These are phyloP conservation scores for Schizotus pectinicornis DNA, from an alignment of 2,888 invertebrate genomes.

Conservation along the genomic window DNA sequence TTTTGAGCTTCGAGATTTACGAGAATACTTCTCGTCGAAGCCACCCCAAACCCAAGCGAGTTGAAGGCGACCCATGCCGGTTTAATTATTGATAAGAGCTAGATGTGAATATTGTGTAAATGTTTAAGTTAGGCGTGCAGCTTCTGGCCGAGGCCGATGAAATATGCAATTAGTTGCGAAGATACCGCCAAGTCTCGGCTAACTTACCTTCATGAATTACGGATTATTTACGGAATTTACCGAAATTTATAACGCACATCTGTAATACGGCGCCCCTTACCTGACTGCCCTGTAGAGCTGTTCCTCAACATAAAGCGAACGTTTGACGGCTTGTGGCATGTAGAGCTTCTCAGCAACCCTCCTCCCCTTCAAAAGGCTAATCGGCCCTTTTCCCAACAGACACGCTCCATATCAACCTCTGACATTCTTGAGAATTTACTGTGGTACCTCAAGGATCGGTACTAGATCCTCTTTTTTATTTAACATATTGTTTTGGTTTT, in stretches of 20 bases:
- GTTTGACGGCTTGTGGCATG: no score
- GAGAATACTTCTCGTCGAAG: neutral
- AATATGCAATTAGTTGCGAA: conserved; percentile 29
- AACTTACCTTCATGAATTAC: conserved; percentile 11
- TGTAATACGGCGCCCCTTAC: neutral
- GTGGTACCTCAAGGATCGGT: no score
- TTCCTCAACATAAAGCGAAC: no score
- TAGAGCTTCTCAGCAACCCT: no score
- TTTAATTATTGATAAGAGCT: conserved; percentile 26
- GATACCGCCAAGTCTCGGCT: conserved; percentile 8
- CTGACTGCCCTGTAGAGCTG: no score
- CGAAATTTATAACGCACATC: conserved; percentile 3
- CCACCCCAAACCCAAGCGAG: conserved; percentile 1
- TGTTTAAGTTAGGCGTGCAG: conserved; percentile 24
- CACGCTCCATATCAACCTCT: no score
- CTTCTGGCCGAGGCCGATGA: conserved; percentile 18
- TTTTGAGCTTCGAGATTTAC: neutral
- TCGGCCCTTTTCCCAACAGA: no score
- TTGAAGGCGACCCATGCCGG: conserved; percentile 14
- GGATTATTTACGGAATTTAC: neutral
- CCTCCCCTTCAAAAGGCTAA: no score
- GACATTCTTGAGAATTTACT: no score
- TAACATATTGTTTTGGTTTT: no score
- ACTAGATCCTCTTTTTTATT: no score
- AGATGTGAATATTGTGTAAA: conserved; percentile 26